Conservation (phyloP, 2,888 invertebrate genomes). For the Adelognathus sp. region DNA sequence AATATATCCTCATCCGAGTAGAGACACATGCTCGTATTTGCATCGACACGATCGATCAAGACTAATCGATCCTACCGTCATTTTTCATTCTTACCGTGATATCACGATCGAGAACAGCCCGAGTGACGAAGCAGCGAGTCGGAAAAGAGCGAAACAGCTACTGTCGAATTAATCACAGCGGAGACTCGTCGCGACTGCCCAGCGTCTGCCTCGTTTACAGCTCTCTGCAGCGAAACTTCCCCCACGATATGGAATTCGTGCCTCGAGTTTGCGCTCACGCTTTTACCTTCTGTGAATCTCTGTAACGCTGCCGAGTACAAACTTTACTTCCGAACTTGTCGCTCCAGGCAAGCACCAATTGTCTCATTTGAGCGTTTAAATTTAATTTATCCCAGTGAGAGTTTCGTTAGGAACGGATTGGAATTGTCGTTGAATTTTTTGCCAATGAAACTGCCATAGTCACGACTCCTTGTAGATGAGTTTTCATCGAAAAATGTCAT, state of each 20-base stretch:
- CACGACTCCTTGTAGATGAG: too few relatives aligned
- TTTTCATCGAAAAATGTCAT: too few relatives aligned
- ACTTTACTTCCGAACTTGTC: not conserved
- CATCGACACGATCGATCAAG: constrained; percentile 45
- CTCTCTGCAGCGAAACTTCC: not conserved
- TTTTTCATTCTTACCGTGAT: constrained; percentile 54
- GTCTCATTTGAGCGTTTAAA: too few relatives aligned
- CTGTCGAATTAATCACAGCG: constrained; percentile 21
- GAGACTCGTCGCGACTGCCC: not conserved
- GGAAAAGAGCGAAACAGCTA: not conserved
- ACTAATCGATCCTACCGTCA: constrained; percentile 47
- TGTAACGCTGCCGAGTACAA: not conserved
- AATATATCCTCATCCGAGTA: constrained; percentile 7
- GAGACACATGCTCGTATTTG: constrained; percentile 39
- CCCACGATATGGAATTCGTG: not conserved
- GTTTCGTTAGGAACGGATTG: too few relatives aligned
- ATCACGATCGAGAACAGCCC: not conserved
- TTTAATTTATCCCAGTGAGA: too few relatives aligned
- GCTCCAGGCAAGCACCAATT: not conserved
- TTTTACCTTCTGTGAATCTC: not conserved
- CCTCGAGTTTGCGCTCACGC: not conserved
- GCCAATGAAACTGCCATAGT: too few relatives aligned
- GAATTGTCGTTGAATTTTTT: too few relatives aligned
- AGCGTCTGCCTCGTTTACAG: not conserved
- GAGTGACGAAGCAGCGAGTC: not conserved